Percentiles rank a stretch among this genome's conserved stretches.
These are phyloP conservation scores for Dione juno DNA, from an alignment of 2,888 invertebrate genomes.

Conservation along the genomic window DNA sequence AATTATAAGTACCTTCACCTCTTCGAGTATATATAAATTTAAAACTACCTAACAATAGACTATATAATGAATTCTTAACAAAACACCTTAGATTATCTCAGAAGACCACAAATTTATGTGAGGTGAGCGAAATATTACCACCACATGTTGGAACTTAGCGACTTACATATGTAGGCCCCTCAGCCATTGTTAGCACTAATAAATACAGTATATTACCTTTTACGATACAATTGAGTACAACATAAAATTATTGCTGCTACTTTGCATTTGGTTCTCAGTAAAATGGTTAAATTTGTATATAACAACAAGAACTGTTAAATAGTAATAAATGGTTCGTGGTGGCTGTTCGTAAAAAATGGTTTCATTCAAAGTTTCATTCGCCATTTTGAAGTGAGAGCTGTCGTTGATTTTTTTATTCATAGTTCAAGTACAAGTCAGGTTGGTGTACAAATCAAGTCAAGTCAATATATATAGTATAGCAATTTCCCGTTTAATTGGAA, in stretches of 20 bases:
- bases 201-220: slow-evolving; percentile 48
- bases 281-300: neutral
- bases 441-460: too few relatives aligned
- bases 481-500: too few relatives aligned
- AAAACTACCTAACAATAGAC: slow-evolving; percentile 1
- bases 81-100: slow-evolving; percentile 9
- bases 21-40: neutral
- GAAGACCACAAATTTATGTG: slow-evolving; percentile 21
- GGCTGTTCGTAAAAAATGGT: too few relatives aligned
- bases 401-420: too few relatives aligned
- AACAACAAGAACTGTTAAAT: neutral
- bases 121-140: neutral
- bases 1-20: too few relatives aligned
- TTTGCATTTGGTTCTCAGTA: slow-evolving; percentile 45
- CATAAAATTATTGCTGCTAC: slow-evolving; percentile 48
- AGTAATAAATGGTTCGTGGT: too few relatives aligned
- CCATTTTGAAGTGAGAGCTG: too few relatives aligned
- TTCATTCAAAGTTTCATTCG: too few relatives aligned
- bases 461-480: too few relatives aligned
- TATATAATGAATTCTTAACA: slow-evolving; percentile 9
- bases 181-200: slow-evolving; percentile 48
- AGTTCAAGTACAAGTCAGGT: too few relatives aligned
- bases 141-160: slow-evolving; percentile 27
- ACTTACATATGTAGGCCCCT: slow-evolving; percentile 38
- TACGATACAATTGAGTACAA: slow-evolving; percentile 46